Conservation (phyloP, 2,113 vertebrate species). For the Microcebus ravelobensis region DNA sequence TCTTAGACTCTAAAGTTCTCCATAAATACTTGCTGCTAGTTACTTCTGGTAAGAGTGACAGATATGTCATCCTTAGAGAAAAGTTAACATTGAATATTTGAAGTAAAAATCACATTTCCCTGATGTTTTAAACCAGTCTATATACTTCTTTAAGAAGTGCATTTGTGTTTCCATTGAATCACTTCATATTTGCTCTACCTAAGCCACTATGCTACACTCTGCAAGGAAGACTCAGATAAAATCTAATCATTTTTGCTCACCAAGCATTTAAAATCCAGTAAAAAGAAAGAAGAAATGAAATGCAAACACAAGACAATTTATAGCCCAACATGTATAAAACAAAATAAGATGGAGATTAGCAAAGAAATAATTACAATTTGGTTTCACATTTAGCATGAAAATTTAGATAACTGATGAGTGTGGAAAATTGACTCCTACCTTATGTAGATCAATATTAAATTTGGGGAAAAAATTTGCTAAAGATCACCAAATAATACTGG, state of each 20-base stretch:
- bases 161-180: background rate
- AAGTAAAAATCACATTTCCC: background rate
- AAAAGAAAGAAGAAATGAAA: background rate
- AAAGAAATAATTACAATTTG: background rate
- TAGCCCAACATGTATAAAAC: background rate
- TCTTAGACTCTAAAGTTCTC: background rate
- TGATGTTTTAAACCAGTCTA: background rate
- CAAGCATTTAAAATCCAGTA: background rate
- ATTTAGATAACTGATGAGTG: background rate
- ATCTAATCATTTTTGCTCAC: background rate
- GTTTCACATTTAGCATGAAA: background rate
- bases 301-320: background rate
- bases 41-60: background rate
- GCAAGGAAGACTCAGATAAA: background rate
- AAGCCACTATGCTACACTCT: background rate
- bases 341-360: background rate
- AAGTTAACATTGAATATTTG: background rate
- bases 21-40: background rate
- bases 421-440: background rate
- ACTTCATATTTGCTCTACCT: background rate
- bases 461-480: background rate
- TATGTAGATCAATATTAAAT: background rate
- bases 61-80: background rate
- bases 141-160: background rate
- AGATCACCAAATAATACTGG: background rate